Conservation (phyloP, 2,797 vertebrate genomes). For the Harpagifer antarcticus region DNA sequence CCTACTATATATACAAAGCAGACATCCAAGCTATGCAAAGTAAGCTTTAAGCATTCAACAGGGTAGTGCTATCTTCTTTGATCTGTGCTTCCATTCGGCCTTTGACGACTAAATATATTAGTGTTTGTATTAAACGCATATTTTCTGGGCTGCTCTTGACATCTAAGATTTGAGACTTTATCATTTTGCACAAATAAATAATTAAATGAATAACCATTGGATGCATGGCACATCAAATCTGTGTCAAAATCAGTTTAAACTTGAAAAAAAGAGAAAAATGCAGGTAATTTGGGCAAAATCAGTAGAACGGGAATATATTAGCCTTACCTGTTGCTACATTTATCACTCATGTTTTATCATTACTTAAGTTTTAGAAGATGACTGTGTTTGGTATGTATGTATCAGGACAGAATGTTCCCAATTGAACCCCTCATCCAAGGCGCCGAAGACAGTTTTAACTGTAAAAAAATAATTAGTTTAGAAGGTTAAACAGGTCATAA, state of each 20-base stretch:
- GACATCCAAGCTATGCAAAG: slow-evolving; percentile 14
- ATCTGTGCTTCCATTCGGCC: not conserved
- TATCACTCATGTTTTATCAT: no score
- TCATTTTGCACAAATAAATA: not conserved
- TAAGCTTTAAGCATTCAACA: not conserved
- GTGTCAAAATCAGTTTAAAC: no score
- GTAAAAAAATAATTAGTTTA: no score
- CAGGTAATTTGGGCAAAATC: not conserved
- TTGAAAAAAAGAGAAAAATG: not conserved
- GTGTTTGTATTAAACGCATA: not conserved
- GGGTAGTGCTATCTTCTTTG: slow-evolving; percentile 3
- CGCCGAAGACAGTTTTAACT: no score
- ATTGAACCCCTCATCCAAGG: no score
- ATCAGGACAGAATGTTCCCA: no score
- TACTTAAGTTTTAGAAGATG: no score
- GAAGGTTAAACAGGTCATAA: no score
- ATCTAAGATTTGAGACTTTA: not conserved
- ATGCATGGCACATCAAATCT: no score
- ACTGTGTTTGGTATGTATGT: no score
- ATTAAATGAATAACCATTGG: no score
- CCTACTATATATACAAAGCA: slow-evolving; percentile 7
- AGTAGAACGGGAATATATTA: not conserved
- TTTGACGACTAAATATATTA: not conserved
- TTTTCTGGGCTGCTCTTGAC: no score
- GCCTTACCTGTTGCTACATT: not conserved